Percentiles rank a stretch among this genome's conserved stretches.
These are phyloP conservation scores for Cossypha caffra DNA, from an alignment of 2,797 vertebrate genomes.

Conservation along the genomic window DNA sequence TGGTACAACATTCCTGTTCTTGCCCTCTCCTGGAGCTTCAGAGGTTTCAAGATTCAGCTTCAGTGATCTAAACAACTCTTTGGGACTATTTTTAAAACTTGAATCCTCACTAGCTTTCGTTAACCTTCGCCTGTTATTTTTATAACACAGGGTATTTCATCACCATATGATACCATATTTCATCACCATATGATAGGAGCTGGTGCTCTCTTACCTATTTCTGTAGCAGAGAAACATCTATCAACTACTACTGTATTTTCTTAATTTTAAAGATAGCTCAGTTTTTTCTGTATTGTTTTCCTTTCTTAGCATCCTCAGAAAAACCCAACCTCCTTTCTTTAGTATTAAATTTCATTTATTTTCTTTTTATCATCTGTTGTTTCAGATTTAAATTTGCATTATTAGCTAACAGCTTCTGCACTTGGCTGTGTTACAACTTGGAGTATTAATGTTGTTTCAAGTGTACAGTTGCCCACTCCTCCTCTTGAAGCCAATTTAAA, in stretches of 20 bases:
- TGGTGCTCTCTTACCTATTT: neutral
- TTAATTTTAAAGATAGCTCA: neutral
- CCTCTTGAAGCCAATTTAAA: neutral
- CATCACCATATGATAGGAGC: neutral
- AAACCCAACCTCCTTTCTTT: neutral
- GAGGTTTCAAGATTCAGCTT: neutral
- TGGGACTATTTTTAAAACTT: neutral
- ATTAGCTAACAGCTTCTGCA: neutral
- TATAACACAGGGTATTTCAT: neutral
- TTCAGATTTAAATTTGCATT: neutral
- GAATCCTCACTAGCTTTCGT: rapidly evolving
- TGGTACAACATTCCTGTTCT: rapidly evolving
- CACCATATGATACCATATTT: neutral
- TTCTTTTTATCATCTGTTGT: rapidly evolving
- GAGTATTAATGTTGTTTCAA: neutral
- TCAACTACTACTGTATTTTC: neutral
- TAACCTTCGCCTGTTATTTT: neutral
- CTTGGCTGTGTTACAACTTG: neutral
- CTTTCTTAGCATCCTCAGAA: neutral
- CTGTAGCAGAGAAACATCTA: neutral
- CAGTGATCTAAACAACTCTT: neutral
- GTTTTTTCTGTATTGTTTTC: neutral
- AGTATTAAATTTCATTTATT: neutral
- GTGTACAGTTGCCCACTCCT: neutral
- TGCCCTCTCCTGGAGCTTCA: neutral